Evolutionary conservation across 2,113 vertebrate genomes (phyloP).

Genomic region (Elephantulus edwardii): DNA sequence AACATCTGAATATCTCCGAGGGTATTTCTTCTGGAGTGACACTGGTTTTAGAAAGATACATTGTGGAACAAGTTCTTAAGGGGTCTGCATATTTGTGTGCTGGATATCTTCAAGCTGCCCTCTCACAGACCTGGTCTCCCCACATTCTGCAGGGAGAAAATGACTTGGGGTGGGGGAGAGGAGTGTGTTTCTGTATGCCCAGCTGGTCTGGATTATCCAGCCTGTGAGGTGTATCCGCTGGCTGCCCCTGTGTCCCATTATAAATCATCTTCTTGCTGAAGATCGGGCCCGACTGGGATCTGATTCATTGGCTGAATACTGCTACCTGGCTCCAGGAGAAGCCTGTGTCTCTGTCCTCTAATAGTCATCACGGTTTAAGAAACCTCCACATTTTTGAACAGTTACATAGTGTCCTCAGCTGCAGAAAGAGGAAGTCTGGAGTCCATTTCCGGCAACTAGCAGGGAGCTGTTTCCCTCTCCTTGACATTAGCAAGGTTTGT

Average conservation of each 20-base stretch:
- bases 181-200: neutral
- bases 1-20: neutral
- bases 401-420: constrained; percentile 75
- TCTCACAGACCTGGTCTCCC: constrained; percentile 60
- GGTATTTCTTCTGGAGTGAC: neutral
- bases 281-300: neutral
- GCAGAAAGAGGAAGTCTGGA: constrained; percentile 80
- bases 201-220: constrained; percentile 81
- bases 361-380: constrained; percentile 72
- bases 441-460: constrained; percentile 79
- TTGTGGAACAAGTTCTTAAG: neutral
- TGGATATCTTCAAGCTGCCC: neutral
- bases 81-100: neutral
- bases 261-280: constrained; percentile 79
- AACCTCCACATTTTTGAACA: constrained; percentile 77
- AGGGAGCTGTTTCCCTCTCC: constrained; percentile 68
- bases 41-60: neutral
- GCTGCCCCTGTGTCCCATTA: constrained; percentile 72
- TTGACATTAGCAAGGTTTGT: constrained; percentile 82
- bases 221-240: constrained; percentile 73
- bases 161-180: neutral
- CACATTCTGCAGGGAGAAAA: constrained; percentile 29
- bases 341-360: constrained; percentile 67
- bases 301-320: constrained; percentile 71
- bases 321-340: constrained; percentile 71